These are phyloP conservation scores for Forbesichthys papilliferus DNA, from an alignment of 2,113 vertebrate species.

Conservation along the genomic window DNA sequence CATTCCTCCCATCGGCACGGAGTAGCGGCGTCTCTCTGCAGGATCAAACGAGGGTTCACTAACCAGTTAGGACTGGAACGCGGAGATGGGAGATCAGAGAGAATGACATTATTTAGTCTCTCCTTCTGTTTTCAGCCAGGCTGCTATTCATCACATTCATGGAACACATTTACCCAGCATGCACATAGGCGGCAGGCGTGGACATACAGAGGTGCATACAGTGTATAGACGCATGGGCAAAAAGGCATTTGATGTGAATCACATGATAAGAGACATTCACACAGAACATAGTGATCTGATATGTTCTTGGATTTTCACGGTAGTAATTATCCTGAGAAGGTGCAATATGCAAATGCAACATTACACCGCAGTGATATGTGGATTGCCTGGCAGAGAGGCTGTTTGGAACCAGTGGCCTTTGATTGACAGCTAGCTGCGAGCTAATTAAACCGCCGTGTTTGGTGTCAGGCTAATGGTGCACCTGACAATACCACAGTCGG, in stretches of 20 bases:
- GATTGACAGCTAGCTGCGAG: not conserved
- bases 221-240: no score
- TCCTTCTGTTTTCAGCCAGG: no score
- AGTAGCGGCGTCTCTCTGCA: no score
- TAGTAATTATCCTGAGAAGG: not conserved
- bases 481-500: not conserved
- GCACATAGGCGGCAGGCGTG: no score
- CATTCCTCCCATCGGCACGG: no score
- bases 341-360: not conserved
- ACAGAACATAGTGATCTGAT: not conserved
- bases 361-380: not conserved
- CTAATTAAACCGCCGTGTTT: not conserved
- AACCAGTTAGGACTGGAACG: no score
- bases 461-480: not conserved
- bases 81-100: no score
- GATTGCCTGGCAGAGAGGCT: not conserved
- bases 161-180: no score
- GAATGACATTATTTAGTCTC: no score
- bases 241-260: not conserved
- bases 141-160: no score
- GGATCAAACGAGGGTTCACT: no score
- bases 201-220: no score
- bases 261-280: not conserved
- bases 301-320: not conserved
- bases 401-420: not conserved